Base-by-base conservation (phyloP, 2,888 invertebrate genomes). In the Tetramorium bicarinatum region DNA sequence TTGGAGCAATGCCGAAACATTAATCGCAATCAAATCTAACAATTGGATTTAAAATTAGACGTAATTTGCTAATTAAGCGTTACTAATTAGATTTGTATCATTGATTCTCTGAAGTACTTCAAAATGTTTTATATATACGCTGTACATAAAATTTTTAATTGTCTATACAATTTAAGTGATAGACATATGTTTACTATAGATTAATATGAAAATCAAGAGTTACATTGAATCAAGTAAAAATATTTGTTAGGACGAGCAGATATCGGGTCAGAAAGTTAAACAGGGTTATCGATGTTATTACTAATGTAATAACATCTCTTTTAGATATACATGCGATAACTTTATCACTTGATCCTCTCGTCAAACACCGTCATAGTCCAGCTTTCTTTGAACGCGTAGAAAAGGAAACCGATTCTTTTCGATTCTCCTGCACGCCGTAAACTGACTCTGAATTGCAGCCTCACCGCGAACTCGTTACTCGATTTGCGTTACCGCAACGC, bases 401-500 rank as follows among this genome's bases (percentile, higher is more conserved):
- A 34, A 49, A 61, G 34, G 18, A 25, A 41, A 34, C 29, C 34
- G 9, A 34, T 59, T 7, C 15, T 41, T 29, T 64, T 67, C 18
- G 67, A 15, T 18, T 6, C 11, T 67, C 29, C 15, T 25, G 49
- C 9, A 15, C 13, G 18, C 21, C 38, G 2, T 54, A 15, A 44
- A 61, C 21, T 25, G 62, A 62, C 34, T 67, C 21, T n/a, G 21
- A 29, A 69, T 77, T 64, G 62, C 64, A 38, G 64, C 74, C 6
- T 54, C 25, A 29, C 29, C 52, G 41, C 77, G 41, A 44, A n/a
- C 38, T 59, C 54, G 44, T 72, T 72, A 72, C 34, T 41, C 59
- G 56, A 72, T 80, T 72, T 59, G 79, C 54, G 59, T 71, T 47
- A 72, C 79, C 72, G 59, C 79, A 56, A 59, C 72, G 47, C 72